Percentiles rank a stretch among this genome's conserved stretches.
Evolutionary conservation across 2,888 invertebrate species (phyloP).

Genomic region (Pseudococcus jackbeardsleyi): DNA sequence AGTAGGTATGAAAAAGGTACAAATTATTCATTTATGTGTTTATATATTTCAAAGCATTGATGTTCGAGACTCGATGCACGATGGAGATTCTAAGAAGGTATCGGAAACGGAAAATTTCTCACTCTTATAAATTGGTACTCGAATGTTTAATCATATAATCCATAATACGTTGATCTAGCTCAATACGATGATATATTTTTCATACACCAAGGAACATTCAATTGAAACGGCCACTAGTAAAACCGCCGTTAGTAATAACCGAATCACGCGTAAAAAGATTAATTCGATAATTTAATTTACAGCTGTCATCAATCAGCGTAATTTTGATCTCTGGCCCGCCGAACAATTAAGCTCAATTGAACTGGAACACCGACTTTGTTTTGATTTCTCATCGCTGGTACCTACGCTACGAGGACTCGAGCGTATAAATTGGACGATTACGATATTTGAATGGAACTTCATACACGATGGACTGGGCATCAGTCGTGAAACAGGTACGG

Average conservation of each 20-base stretch:
- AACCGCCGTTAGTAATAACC: not conserved
- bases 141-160: not conserved
- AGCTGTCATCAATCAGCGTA: constrained; percentile 39
- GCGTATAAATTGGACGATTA: not conserved
- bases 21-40: too few relatives aligned
- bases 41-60: too few relatives aligned
- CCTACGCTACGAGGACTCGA: not conserved
- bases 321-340: constrained; percentile 37
- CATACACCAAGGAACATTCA: not conserved
- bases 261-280: constrained; percentile 19
- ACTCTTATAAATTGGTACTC: too few relatives aligned
- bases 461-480: not conserved
- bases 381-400: constrained; percentile 34
- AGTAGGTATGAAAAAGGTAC: too few relatives aligned
- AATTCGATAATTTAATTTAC: constrained; percentile 42
- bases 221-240: not conserved
- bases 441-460: not conserved
- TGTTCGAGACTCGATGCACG: too few relatives aligned
- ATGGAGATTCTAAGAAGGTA: not conserved
- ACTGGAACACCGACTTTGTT: constrained; percentile 22
- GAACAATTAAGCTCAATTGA: constrained; percentile 34
- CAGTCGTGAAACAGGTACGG: not conserved
- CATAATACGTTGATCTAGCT: not conserved
- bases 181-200: not conserved
- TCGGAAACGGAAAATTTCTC: too few relatives aligned